Evolutionary conservation across 1,140 invertebrate species (phyloP).

Genomic region (Ips typographus): DNA sequence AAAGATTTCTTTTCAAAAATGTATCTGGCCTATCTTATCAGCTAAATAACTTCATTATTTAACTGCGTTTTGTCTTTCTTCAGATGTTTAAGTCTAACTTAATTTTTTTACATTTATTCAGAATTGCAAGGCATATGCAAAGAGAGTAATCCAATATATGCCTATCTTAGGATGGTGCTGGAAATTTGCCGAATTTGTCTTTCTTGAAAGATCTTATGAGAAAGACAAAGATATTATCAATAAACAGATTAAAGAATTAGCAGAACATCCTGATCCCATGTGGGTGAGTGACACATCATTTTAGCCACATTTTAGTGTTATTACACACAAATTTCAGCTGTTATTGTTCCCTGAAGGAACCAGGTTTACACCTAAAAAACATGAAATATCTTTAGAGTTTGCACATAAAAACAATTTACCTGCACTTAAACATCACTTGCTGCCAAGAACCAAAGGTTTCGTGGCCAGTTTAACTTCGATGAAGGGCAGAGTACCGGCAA

Average conservation of each 20-base stretch:
- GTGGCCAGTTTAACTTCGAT: conserved; percentile 72
- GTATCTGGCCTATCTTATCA: no score
- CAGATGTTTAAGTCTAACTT: not conserved
- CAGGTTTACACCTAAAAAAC: conserved; percentile 84
- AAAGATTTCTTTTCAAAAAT: no score
- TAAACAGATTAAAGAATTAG: conserved; percentile 76
- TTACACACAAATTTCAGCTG: conserved; percentile 58
- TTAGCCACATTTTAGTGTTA: not conserved
- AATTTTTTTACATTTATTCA: conserved; percentile 52
- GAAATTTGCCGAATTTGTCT: conserved; percentile 91
- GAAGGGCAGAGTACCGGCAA: conserved; percentile 74
- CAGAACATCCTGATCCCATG: conserved; percentile 84
- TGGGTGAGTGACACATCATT: conserved; percentile 64
- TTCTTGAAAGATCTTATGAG: conserved; percentile 88
- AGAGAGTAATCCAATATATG: conserved; percentile 87
- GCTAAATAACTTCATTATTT: not conserved
- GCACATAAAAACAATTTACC: conserved; percentile 84
- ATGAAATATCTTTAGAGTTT: conserved; percentile 84
- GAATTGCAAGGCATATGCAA: conserved; percentile 95
- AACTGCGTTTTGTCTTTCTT: no score
- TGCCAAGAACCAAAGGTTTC: conserved; percentile 93
- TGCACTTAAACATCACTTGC: conserved; percentile 84
- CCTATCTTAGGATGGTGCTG: conserved; percentile 95
- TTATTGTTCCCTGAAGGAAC: conserved; percentile 95
- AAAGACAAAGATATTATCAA: conserved; percentile 84